Base-by-base conservation (phyloP, 2,797 vertebrate genomes). In the Mus minutoides region DNA sequence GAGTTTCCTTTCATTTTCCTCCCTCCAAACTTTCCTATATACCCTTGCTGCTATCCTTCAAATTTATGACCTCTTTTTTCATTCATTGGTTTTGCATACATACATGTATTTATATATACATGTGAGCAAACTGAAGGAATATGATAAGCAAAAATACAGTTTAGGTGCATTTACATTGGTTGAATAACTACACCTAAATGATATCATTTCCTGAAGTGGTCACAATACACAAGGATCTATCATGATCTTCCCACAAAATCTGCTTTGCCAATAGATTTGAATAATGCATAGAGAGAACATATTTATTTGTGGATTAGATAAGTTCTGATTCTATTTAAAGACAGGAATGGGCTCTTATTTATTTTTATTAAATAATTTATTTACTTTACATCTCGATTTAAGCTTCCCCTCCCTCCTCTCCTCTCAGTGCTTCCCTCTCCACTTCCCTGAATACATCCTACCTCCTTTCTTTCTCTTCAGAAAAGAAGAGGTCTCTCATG, bases 241-340 rank as follows among this genome's bases (percentile, higher is more conserved):
- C 24, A 54, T 76, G 14, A 21, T 92, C 76, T 93, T 17, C 49
- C 34, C 83, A 8, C 67, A 52, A 88, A 78, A 21, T 90, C 31
- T 88, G 17, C 62, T 96, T 88, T 80, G 64, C 58, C 77, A 95
- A 29, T 64, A 26, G 34, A 82, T 17, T 54, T 86, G 31, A 78
- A 88, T n/a, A 92, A 84, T 90, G 89, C 49, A 43, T 54, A 69
- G 24, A 93, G n/a, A n/a, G n/a, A n/a, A 84, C 3, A 71, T 69
- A 71, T 6, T 56, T 26, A 19, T 86, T 93, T 77, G 46, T 8
- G 92, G 73, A 77, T 40, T 83, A 52, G 11, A 12, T 83, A 56
- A 92, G 67, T 8, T 76, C 12, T 3, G 89, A 89, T 37, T 83
- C 29, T 52, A 88, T 60, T 92, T 94, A 73, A 90, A 88, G 7